A percentile compares a stretch with the other conserved stretches of the same genome.
Conservation (phyloP, 2,797 vertebrate species). For the Anguilla megastoma region DNA sequence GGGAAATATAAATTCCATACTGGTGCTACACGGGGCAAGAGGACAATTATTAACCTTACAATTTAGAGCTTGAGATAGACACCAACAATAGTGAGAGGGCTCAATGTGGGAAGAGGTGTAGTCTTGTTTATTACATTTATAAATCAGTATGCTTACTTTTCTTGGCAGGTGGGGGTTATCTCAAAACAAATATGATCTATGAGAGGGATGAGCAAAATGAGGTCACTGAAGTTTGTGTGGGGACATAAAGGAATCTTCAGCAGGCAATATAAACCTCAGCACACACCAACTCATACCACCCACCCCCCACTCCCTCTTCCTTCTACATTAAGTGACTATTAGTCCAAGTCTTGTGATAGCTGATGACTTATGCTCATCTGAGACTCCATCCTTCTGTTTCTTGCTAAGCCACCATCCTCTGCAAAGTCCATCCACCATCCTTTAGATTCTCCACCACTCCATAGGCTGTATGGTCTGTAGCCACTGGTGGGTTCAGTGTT, state of each 20-base stretch:
- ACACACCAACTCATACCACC: not conserved
- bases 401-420: not conserved
- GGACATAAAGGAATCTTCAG: not conserved
- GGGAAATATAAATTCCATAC: constrained; percentile 44
- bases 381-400: not conserved
- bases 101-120: not conserved
- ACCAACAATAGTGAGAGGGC: not conserved
- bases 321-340: no score
- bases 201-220: not conserved
- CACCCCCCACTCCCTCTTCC: not conserved
- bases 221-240: not conserved
- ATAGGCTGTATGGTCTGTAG: not conserved
- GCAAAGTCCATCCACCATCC: not conserved
- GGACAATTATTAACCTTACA: not conserved
- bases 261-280: not conserved
- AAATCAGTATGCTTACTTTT: not conserved
- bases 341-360: not conserved
- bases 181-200: not conserved
- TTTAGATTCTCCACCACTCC: not conserved
- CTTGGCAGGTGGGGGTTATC: not conserved
- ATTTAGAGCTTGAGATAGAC: not conserved
- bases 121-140: not conserved
- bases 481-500: no score
- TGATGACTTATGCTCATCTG: not conserved
- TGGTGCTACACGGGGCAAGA: not conserved